These are phyloP conservation scores for Otus scops DNA, from an alignment of 2,797 vertebrate genomes.

Conservation along the genomic window DNA sequence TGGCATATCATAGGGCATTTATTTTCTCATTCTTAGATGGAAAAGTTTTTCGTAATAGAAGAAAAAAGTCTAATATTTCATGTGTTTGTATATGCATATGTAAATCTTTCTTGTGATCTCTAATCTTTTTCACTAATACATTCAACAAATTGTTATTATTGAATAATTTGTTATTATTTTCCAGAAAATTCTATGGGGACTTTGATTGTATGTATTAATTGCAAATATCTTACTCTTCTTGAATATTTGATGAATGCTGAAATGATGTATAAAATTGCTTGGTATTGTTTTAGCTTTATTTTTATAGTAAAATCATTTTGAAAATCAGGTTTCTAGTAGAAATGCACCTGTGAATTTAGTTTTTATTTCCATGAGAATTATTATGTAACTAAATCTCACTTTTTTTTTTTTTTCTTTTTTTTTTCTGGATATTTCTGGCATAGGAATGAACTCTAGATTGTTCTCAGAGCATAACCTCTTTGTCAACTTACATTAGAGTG, in stretches of 20 bases:
- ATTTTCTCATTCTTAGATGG: not conserved
- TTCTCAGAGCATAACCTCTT: not conserved
- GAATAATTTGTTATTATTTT: not conserved
- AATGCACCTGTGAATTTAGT: not conserved
- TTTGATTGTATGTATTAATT: not conserved
- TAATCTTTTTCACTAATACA: not conserved
- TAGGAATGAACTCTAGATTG: not conserved
- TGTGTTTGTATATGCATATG: not conserved
- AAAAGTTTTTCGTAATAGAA: not conserved
- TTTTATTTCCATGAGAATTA: not conserved
- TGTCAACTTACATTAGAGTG: not conserved
- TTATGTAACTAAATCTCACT: not conserved
- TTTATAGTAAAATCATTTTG: not conserved
- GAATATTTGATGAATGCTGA: not conserved
- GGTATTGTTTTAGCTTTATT: not conserved
- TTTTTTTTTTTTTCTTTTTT: not conserved
- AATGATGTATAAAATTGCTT: not conserved
- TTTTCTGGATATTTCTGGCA: not conserved
- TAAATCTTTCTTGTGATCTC: not conserved
- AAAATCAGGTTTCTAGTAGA: not conserved
- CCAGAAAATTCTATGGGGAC: not conserved
- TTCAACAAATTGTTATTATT: not conserved
- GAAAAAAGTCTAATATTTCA: not conserved
- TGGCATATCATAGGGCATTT: not conserved
- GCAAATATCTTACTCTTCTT: not conserved